Conservation (phyloP, 2,888 invertebrate genomes). For the Nasonovia ribisnigri region DNA sequence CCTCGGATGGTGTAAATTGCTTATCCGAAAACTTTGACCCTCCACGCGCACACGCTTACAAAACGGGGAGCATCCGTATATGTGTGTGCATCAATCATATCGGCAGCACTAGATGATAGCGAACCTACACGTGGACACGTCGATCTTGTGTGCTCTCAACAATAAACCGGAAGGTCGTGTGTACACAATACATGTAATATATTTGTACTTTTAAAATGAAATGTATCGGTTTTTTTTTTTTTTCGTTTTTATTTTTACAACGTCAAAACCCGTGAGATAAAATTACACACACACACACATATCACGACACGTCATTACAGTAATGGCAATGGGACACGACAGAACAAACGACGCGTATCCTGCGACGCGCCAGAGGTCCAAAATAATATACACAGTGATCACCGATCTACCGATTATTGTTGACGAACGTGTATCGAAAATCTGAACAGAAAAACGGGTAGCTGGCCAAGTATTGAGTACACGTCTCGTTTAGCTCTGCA, state of each 20-base stretch:
- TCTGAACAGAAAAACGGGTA: not conserved
- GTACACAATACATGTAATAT: constrained; percentile 10
- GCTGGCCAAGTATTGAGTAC: not conserved
- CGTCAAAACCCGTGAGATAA: not conserved
- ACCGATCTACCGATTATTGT: not conserved
- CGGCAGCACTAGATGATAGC: constrained; percentile 28
- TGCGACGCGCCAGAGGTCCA: not conserved
- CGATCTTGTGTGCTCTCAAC: constrained; percentile 36
- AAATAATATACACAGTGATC: not conserved
- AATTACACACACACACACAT: not conserved
- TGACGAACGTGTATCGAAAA: not conserved
- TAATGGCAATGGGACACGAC: not conserved
- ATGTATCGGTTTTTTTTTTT: not conserved
- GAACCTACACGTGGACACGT: constrained; percentile 1
- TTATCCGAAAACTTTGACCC: constrained; percentile 61
- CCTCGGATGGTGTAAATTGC: constrained; percentile 45
- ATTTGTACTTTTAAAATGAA: constrained; percentile 45
- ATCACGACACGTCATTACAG: not conserved
- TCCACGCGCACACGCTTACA: not conserved
- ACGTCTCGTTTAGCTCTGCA: not conserved
- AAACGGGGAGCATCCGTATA: not conserved
- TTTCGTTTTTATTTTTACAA: not conserved
- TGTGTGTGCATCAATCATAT: constrained; percentile 50
- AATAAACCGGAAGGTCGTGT: constrained; percentile 31
- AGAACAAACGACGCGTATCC: not conserved